These are phyloP conservation scores for Hirtodrosophila alboralis DNA, from an alignment of 2,888 invertebrate species.

Conservation along the genomic window DNA sequence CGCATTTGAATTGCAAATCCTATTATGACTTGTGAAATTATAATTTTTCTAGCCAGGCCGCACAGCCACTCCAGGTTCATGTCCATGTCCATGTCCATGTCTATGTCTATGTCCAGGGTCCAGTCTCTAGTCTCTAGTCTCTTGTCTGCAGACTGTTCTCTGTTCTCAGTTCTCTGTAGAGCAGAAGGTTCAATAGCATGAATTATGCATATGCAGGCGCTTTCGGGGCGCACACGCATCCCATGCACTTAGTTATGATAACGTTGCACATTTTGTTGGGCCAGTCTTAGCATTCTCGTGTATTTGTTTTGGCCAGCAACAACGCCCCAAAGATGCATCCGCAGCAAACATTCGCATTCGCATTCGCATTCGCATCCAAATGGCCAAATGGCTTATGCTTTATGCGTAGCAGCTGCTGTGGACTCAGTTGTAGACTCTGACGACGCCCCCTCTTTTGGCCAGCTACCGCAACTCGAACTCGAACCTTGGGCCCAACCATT, in stretches of 20 bases:
- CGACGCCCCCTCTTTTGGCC: constrained; percentile 70
- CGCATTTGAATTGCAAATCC: constrained; percentile 81
- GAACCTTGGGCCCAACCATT: constrained; percentile 42
- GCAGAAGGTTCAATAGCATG: constrained; percentile 82
- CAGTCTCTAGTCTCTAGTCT: constrained; percentile 27
- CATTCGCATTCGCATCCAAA: constrained; percentile 46
- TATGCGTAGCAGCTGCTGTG: constrained; percentile 75
- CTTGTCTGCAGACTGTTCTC: constrained; percentile 22
- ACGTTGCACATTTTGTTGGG: constrained; percentile 74
- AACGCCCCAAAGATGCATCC: constrained; percentile 51
- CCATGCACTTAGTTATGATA: constrained; percentile 78
- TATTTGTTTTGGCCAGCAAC: constrained; percentile 74
- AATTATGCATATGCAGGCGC: constrained; percentile 81
- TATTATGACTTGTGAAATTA: constrained; percentile 80
- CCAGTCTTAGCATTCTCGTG: constrained; percentile 50
- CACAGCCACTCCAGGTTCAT: constrained; percentile 63
- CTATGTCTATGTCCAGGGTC: constrained; percentile 66
- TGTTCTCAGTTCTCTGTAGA: constrained; percentile 24
- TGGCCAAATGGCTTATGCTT: constrained; percentile 66
- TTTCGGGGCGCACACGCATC: constrained; percentile 76
- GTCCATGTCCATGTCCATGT: constrained; percentile 41
- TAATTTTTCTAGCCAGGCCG: constrained; percentile 79
- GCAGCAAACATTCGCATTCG: constrained; percentile 43
- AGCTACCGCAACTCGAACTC: constrained; percentile 66
- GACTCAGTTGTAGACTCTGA: constrained; percentile 44